Percentiles rank a stretch among this genome's conserved stretches.
These are phyloP conservation scores for Rhinoptilus africanus DNA, from an alignment of 2,113 vertebrate genomes.

Conservation along the genomic window DNA sequence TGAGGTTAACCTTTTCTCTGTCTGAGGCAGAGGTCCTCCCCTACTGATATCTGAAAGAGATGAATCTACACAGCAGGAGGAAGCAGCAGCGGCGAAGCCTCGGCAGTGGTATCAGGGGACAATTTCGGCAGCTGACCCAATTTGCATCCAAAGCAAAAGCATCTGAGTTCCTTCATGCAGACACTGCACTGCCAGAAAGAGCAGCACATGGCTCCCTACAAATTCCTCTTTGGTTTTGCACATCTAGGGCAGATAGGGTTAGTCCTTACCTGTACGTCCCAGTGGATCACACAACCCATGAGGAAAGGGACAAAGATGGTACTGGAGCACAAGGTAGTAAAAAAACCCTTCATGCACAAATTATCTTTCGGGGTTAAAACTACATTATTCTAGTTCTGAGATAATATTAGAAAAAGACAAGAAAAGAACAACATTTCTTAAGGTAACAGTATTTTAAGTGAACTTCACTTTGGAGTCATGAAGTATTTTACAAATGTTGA, in stretches of 20 bases:
- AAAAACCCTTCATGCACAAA: neutral
- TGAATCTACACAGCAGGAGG: neutral
- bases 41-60: neutral
- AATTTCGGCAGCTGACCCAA: neutral
- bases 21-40: neutral
- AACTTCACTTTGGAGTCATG: neutral
- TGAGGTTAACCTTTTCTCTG: neutral
- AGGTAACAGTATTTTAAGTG: neutral
- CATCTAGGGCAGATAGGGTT: neutral
- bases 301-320: neutral
- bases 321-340: neutral
- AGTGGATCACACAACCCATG: rapidly evolving
- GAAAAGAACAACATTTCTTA: neutral
- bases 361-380: neutral
- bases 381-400: neutral
- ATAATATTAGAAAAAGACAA: neutral
- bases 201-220: neutral
- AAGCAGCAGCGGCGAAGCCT: neutral
- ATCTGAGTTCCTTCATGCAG: neutral
- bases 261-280: neutral
- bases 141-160: conserved; percentile 15
- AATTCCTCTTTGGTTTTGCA: neutral
- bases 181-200: neutral
- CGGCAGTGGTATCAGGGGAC: neutral
- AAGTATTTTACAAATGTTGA: neutral